Base-by-base conservation (phyloP, 2,797 vertebrate genomes). In the Loris lydekkerianus region DNA sequence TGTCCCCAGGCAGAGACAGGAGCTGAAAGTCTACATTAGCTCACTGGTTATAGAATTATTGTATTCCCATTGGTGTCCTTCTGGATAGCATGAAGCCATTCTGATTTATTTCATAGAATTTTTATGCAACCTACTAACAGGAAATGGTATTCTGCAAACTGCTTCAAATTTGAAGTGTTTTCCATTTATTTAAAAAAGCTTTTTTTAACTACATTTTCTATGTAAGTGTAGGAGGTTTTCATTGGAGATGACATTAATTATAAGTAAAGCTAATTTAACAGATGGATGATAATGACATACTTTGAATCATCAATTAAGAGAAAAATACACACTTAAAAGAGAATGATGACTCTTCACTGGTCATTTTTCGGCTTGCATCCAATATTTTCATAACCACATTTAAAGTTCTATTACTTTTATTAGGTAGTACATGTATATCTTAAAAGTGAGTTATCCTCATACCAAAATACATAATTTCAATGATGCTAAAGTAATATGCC, bases 221-320 rank as follows among this genome's bases (percentile, higher is more conserved):
- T 20, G 92, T 96, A 96, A 78, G 10, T 63, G 94, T 70, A 65
- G 96, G 96, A 90, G 91, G 89, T 31, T 98, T 97, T 94, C 95
- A 96, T 80, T 93, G n/a, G 89, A 89, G 78, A 15, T 97, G 96
- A 95, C 92, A 78, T 95, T 97, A 97, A 97, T 98, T 97, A 97
- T 96, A 60, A 97, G 94, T 89, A 97, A 97, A 94, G 60, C 31
- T 97, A 95, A 96, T 97, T 78, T 73, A 95, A 89, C 96, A 98
- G 97, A 97, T 97, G 96, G 92, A 34, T 86, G 67, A 87, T 75
- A 80, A 94, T 93, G 77, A 97, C 93, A 85, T 84, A 34, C 11
- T 2, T 31, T 78, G 92, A 96, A 91, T 96, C 82, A 97, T 77
- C 92, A 91, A 3, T 27, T 46, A 13, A 80, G 56, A 95, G 2